Conservation (phyloP, 2,113 vertebrate genomes). For the Spilogale gracilis region DNA sequence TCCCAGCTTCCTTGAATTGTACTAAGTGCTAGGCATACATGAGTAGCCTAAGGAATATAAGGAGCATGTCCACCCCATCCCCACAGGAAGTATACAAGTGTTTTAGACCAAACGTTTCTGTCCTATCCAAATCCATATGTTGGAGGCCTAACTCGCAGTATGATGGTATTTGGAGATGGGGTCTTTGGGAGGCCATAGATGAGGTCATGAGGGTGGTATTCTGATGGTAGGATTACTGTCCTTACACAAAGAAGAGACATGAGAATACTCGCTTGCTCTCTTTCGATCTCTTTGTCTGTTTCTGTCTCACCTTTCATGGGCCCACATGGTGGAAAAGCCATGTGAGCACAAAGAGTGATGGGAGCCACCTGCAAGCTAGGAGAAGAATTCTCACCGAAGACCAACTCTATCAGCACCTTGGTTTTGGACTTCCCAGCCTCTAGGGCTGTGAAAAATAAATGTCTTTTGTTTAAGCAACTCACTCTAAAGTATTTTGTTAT, state of each 20-base stretch:
- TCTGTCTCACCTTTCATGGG: too few species aligned
- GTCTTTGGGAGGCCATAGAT: not conserved
- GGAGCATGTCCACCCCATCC: too few species aligned
- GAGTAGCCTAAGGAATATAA: not conserved
- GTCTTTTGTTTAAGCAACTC: not conserved
- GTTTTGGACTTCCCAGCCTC: not conserved
- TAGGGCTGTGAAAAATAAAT: not conserved
- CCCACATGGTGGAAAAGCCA: not conserved
- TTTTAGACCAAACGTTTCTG: not conserved
- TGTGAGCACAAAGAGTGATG: not conserved
- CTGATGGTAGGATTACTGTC: not conserved
- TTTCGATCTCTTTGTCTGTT: rapidly evolving
- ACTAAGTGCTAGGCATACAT: not conserved
- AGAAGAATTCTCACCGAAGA: not conserved
- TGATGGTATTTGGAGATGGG: not conserved
- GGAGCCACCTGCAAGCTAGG: not conserved
- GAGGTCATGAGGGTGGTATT: not conserved
- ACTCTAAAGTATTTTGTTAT: not conserved
- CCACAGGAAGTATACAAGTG: not conserved
- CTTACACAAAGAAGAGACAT: not conserved
- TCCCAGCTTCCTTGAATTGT: not conserved
- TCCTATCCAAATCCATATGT: not conserved
- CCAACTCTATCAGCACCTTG: not conserved
- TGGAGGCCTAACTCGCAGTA: not conserved
- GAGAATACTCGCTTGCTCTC: rapidly evolving